Conservation (phyloP, 1,140 invertebrate species). For the Calliopsis andreniformis region DNA sequence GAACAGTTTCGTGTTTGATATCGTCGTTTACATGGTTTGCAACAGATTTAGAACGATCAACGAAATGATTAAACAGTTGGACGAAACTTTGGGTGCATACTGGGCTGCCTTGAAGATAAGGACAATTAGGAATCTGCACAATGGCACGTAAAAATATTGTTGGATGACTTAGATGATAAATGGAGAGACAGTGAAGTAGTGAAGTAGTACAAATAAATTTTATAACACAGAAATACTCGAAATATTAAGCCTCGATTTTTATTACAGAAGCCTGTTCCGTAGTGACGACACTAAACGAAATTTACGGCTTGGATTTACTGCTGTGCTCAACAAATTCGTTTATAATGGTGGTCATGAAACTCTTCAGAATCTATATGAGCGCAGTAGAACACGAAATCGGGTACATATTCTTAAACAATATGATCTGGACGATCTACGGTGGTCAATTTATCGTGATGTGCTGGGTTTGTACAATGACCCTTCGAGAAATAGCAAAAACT, state of each 20-base stretch:
- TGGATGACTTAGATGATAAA: too few relatives aligned
- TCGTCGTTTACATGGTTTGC: conserved; percentile 58
- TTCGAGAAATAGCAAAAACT: conserved; percentile 60
- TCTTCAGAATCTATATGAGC: conserved; percentile 72
- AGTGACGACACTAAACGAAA: conserved; percentile 61
- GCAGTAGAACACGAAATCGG: conserved; percentile 62
- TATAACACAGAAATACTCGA: neutral
- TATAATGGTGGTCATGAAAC: conserved; percentile 68
- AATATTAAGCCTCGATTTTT: neutral
- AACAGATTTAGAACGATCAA: conserved; percentile 62
- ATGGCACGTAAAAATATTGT: conserved; percentile 43
- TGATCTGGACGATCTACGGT: conserved; percentile 70
- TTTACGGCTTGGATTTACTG: conserved; percentile 65
- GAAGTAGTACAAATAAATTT: too few relatives aligned
- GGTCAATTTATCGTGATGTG: conserved; percentile 63
- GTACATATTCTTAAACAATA: conserved; percentile 71
- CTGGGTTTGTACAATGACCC: conserved; percentile 58
- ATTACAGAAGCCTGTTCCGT: conserved; percentile 62
- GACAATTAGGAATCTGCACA: conserved; percentile 62
- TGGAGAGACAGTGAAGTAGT: too few relatives aligned
- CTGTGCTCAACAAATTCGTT: conserved; percentile 70
- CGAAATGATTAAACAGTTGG: conserved; percentile 47
- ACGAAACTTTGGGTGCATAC: conserved; percentile 8
- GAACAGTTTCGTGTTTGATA: conserved; percentile 68
- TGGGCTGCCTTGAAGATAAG: conserved; percentile 64